Base-by-base conservation (phyloP, 2,888 invertebrate species). In the Cosmia trapezina region DNA sequence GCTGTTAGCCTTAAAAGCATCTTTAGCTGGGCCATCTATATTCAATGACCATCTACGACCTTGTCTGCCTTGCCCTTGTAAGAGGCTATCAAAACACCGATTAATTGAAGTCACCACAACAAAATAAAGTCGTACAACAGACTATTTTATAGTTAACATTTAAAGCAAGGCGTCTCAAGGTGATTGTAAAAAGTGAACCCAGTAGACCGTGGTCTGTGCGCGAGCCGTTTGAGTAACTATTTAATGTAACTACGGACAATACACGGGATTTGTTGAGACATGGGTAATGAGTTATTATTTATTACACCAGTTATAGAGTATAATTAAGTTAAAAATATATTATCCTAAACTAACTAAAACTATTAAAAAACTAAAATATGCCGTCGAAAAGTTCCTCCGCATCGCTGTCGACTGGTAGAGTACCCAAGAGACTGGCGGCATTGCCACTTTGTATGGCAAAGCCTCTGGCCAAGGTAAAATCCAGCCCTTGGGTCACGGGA, bases 101-200 rank as follows among this genome's bases (percentile, higher is more conserved):
- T 43, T 22, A 62, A 65, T 73, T 19, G 8, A 19, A 61, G 47
- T 61, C 33, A 63, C 49, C 33, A 47, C 33, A 56, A 28, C 47
- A 47, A 37, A 68, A 68, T 47, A 33, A 56, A 68, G 4, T 51
- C 33, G 33, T 47, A 69, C 28, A 80, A 65, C 47, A 62, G n/a
- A 33, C 41, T 11, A 56, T 60, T 79, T 80, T 56, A 12, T 80
- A 57, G 53, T 64, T 22, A 75, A 60, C 61, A 73, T 65, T 66
- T 37, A 68, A 68, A 53, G 60, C 53, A 69, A 69, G 64, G 73
- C 63, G 41, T 33, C 56, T 83, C 80, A 80, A 80, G 83, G 83
- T 78, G 65, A 80, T 59, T 69, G 62, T 78, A 73, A 80, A 80
- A 80, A 83, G 68, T 63, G 54, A 63, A 43, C 6, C n/a, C 73